These are phyloP conservation scores for Piaya cayana DNA, from an alignment of 2,113 vertebrate species.

Conservation along the genomic window DNA sequence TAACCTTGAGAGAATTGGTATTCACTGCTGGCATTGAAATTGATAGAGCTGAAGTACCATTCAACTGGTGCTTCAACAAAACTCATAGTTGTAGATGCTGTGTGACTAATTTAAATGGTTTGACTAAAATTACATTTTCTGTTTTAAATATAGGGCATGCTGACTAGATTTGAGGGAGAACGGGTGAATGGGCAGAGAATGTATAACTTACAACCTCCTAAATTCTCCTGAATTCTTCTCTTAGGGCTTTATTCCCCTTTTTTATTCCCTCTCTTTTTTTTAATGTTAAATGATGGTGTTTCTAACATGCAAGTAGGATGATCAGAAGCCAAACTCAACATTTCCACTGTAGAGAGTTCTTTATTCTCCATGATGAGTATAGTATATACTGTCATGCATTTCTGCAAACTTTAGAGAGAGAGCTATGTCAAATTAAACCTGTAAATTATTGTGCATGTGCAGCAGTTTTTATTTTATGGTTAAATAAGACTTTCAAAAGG, in stretches of 20 bases:
- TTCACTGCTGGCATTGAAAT: neutral
- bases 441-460: neutral
- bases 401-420: neutral
- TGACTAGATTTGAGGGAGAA: neutral
- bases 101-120: slow-evolving; percentile 34
- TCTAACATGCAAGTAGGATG: neutral
- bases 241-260: neutral
- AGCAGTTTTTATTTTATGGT: neutral
- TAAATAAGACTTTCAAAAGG: neutral
- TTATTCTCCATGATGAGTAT: neutral
- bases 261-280: neutral
- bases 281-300: neutral
- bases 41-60: slow-evolving; percentile 9
- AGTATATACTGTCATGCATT: neutral
- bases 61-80: slow-evolving; percentile 8
- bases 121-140: slow-evolving; percentile 36
- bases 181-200: neutral
- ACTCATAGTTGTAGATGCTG: slow-evolving; percentile 12
- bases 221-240: neutral
- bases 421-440: neutral
- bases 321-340: neutral
- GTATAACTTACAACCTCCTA: neutral
- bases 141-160: neutral
- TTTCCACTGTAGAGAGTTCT: neutral
- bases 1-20: slow-evolving; percentile 11